phyloP scores from a whole-genome alignment of 2,113 vertebrate genomes.

The Podiceps cristatus region DNA sequence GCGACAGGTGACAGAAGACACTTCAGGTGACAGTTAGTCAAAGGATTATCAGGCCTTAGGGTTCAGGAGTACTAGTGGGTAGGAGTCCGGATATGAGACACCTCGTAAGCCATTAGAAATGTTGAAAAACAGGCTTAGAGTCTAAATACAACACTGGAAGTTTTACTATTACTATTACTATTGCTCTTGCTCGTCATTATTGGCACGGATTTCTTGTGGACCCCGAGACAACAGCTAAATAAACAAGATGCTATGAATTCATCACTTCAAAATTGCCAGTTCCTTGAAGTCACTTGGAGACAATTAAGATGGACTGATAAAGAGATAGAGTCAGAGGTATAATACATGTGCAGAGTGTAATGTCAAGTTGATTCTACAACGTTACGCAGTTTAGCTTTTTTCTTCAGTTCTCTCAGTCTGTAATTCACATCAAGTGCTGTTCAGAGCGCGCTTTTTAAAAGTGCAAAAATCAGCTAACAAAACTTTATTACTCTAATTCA shows the following conservation, averaged over 20 bases:
- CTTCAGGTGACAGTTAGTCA: background rate
- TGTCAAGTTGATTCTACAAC: background rate
- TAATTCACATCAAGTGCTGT: background rate
- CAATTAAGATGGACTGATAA: background rate
- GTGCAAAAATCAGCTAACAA: background rate
- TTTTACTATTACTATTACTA: background rate
- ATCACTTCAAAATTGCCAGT: background rate
- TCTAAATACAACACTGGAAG: background rate
- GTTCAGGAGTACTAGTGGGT: background rate
- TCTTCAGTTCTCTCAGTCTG: background rate
- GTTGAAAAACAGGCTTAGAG: background rate
- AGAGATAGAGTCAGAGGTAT: background rate
- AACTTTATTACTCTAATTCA: background rate
- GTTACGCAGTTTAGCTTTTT: background rate
- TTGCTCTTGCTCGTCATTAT: background rate
- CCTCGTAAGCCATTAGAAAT: background rate
- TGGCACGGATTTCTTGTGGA: background rate
- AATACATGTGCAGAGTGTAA: background rate
- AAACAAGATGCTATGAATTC: background rate
- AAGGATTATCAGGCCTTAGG: background rate
- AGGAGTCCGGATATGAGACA: background rate
- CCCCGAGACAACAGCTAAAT: background rate
- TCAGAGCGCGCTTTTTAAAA: background rate
- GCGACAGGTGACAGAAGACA: no score
- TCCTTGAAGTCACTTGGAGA: background rate